Evolutionary conservation across 2,113 vertebrate species (phyloP), one percentile per base, ranked within the genome.

Genomic region (Acanthochromis polyacanthus): DNA sequence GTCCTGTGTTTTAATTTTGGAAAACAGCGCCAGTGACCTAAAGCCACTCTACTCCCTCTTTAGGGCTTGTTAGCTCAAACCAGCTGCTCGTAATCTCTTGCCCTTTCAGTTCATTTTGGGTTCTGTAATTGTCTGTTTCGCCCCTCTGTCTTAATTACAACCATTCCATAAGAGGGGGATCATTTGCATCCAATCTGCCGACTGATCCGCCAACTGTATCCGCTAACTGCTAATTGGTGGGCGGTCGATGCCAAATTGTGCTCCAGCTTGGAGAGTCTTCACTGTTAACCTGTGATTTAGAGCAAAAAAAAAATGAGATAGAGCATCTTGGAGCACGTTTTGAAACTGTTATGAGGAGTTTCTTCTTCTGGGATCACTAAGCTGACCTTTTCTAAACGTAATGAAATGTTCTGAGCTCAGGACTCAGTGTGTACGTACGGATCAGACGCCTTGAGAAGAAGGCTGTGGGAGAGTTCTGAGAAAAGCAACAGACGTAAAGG

Each of bases 141-240:
- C 36, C 46, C 19, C 12, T 72, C 55, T 11, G 40, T 59, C 52
- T 61, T 79, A 82, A 90, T 90, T 74, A 83, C 67, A 73, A 25
- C 60, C 69, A 72, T 74, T 57, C 10, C 57, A 23, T 68, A 5
- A 66, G 63, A 84, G 63, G 71, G 55, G 17, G 69, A 62, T 89
- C 60, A 53, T 88, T 82, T 51, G 20, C 64, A 67, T 28, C 52
- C 71, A 19, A 67, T 22, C 80, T 78, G 76, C 67, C 71, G 16
- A 57, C 86, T 68, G 72, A 82, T 70, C 60, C 78, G 52, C 53
- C 52, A 32, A 73, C 63, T 56, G 58, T 45, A 62, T 69, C 71
- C 45, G 20, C 71, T 78, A 46, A 23, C 66, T 83, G 84, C 60
- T 88, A 84, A 89, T 82, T 89, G 80, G 63, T 45, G 4, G n/a